Evolutionary conservation across 2,888 invertebrate species (phyloP), one percentile per base, ranked within the genome.

Genomic region (Helicoverpa assulta): DNA sequence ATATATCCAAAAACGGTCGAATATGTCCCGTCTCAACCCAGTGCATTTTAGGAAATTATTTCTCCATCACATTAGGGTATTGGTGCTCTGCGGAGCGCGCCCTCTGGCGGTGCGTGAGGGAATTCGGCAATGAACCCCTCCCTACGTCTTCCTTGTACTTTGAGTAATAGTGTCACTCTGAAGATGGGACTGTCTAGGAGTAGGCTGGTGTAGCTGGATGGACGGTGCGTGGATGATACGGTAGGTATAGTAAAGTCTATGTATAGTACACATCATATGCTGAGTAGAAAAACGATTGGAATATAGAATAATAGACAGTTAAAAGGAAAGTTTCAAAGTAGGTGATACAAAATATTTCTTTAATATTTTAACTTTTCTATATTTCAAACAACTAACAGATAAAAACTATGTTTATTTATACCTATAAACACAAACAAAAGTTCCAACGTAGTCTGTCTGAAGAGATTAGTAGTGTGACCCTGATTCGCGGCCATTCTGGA

Each of bases 21-120:
- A 57, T 86, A 85, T 88, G 86, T 81, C 85, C 83, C 88, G 82
- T 90, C 91, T 91, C 93, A 92, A 92, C 90, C 90, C 92, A 90
- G 84, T 93, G 93, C 94, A 93, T 94, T 94, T 93, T 92, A 90
- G 92, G 88, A 93, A 93, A 94, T 93, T 92, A 94, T 94, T 93
- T 93, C 92, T 89, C 91, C 92, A 93, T 92, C 92, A 91, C 91
- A 93, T 94, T 93, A 93, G 82, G 86, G 80, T 92, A 94, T 94
- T 94, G 92, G 92, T 90, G 93, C 88, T 89, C 92, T 86, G 84
- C 88, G 87, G 90, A 93, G 91, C 93, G 93, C 90, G 91, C 90
- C 90, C 91, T 93, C 90, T 91, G 90, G 67, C 90, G 89, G 91
- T 92, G 94, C 94, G 93, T 94, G 91, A 93, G 90, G 88, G 89